Evolutionary conservation across 2,797 vertebrate species (phyloP).

Genomic region (Peromyscus eremicus): DNA sequence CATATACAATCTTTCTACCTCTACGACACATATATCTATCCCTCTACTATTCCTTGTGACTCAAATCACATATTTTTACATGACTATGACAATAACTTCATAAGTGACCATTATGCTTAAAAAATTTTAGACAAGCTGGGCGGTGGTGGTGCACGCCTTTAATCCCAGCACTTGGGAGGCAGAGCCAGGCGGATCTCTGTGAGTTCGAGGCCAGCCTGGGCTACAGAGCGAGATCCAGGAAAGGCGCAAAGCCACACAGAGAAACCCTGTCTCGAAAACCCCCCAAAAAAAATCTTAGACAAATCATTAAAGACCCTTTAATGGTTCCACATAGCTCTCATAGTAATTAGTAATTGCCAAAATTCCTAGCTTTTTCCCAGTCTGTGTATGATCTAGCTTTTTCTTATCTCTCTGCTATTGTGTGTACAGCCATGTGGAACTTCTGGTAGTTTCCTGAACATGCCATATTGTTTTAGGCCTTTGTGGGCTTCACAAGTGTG

Average conservation of each 20-base stretch:
- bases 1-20: background rate
- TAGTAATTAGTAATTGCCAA: slow-evolving; percentile 49
- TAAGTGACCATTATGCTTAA: slow-evolving; percentile 13
- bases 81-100: slow-evolving; percentile 19
- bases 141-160: too few species aligned
- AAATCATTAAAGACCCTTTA: slow-evolving; percentile 16
- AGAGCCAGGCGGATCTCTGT: too few species aligned
- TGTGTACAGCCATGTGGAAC: slow-evolving; percentile 38
- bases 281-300: background rate
- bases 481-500: background rate
- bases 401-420: slow-evolving; percentile 25
- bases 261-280: too few species aligned
- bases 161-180: too few species aligned
- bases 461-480: slow-evolving; percentile 50
- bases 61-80: background rate
- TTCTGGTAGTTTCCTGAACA: slow-evolving; percentile 55
- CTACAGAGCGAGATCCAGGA: too few species aligned
- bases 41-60: background rate
- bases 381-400: background rate
- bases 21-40: background rate
- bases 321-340: slow-evolving; percentile 19
- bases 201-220: too few species aligned
- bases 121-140: background rate
- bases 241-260: too few species aligned
- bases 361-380: slow-evolving; percentile 22